Conservation (phyloP, 2,797 vertebrate species). For the Holocentrus rufus region DNA sequence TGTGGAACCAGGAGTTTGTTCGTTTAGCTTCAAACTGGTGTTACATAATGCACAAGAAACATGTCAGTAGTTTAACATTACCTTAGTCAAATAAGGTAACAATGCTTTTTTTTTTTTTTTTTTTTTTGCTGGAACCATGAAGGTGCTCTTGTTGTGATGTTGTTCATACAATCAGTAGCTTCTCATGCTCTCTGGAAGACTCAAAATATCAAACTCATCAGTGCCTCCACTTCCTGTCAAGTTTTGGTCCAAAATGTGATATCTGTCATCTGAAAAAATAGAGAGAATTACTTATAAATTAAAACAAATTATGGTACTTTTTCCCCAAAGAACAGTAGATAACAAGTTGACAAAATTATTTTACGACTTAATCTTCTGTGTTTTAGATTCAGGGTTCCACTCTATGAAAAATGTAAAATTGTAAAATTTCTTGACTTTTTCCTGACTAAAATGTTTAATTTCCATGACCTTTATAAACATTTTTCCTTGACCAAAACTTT, state of each 20-base stretch:
- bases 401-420: too few relatives aligned
- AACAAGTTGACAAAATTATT: too few relatives aligned
- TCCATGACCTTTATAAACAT: too few relatives aligned
- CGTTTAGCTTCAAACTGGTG: constrained; percentile 19
- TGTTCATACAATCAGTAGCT: constrained; percentile 55
- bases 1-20: constrained; percentile 11
- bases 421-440: too few relatives aligned
- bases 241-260: not conserved
- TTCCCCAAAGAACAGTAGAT: too few relatives aligned
- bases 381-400: too few relatives aligned
- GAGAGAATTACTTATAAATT: too few relatives aligned
- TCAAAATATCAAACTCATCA: constrained; percentile 13
- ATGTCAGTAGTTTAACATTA: constrained; percentile 55
- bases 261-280: not conserved
- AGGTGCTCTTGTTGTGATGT: constrained; percentile 33
- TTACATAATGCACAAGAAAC: constrained; percentile 33
- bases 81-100: constrained; percentile 17
- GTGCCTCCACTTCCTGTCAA: constrained; percentile 12
- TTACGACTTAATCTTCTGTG: too few relatives aligned
- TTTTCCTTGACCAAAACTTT: too few relatives aligned
- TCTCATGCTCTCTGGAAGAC: constrained; percentile 50
- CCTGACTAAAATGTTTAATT: too few relatives aligned
- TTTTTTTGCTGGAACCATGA: constrained; percentile 15
- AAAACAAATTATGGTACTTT: too few relatives aligned
- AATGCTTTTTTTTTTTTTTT: not conserved